A percentile compares a stretch with the other conserved stretches of the same genome.
These are phyloP conservation scores for Geophilus truncorum DNA, from an alignment of 2,888 invertebrate genomes.

Conservation along the genomic window DNA sequence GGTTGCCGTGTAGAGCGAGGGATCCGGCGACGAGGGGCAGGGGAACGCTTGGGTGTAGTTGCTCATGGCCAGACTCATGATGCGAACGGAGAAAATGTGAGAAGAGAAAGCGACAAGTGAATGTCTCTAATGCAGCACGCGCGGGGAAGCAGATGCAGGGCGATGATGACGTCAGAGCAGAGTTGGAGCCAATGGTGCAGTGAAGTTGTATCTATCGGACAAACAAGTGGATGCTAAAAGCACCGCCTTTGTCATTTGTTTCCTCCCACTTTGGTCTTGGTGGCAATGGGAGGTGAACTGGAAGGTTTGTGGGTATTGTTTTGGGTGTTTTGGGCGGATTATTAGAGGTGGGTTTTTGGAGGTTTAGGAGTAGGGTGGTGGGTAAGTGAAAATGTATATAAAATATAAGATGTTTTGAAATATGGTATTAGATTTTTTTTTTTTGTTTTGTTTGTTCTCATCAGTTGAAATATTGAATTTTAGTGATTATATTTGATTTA, in stretches of 20 bases:
- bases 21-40: constrained; percentile 18
- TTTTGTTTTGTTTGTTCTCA: too few species aligned
- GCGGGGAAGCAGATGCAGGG: neutral
- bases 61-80: neutral
- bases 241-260: neutral
- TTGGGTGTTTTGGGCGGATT: too few species aligned
- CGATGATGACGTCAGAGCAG: neutral
- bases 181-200: neutral
- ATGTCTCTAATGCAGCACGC: neutral
- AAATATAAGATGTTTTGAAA: too few species aligned
- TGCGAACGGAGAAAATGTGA: neutral
- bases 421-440: too few species aligned
- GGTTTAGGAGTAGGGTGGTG: too few species aligned
- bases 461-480: too few species aligned
- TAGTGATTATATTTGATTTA: too few species aligned
- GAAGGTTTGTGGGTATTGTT: too few species aligned
- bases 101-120: neutral
- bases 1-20: constrained; percentile 20
- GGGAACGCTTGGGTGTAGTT: neutral
- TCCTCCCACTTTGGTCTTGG: too few species aligned
- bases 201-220: neutral
- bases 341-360: too few species aligned
- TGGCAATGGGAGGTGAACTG: too few species aligned
- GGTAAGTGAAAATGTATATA: too few species aligned
- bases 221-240: neutral